A percentile compares a stretch with the other conserved stretches of the same genome.
Conservation (phyloP, 2,797 vertebrate species). For the Semotilus atromaculatus region DNA sequence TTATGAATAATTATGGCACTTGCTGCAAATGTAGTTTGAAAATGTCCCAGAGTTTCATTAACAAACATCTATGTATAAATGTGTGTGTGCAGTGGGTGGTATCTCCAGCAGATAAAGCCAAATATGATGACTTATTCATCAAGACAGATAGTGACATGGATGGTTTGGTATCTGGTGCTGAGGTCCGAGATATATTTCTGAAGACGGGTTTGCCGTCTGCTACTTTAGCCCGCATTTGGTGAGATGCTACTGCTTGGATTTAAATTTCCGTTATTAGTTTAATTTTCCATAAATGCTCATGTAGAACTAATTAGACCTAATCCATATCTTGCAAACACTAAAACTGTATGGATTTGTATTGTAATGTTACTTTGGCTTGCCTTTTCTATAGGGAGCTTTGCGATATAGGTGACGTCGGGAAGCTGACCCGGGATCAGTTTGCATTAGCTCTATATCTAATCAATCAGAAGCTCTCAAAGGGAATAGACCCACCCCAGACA, state of each 20-base stretch:
- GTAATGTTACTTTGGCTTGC: constrained; percentile 52
- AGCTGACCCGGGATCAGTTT: constrained; percentile 96
- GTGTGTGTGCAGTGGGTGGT: constrained; percentile 89
- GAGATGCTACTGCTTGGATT: constrained; percentile 54
- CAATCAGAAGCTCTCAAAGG: constrained; percentile 92
- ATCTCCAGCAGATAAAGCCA: constrained; percentile 88
- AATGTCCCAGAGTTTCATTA: neutral
- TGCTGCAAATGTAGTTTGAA: neutral
- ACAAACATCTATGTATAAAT: constrained; percentile 18
- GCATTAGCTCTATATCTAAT: constrained; percentile 95
- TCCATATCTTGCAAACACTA: neutral
- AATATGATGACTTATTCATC: constrained; percentile 93
- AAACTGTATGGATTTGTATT: neutral
- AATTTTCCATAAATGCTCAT: constrained; percentile 4
- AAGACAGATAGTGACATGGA: constrained; percentile 96
- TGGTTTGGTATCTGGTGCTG: constrained; percentile 93
- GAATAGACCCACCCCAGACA: constrained; percentile 90
- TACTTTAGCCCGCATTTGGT: constrained; percentile 96
- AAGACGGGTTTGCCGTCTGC: constrained; percentile 93
- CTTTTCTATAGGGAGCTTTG: constrained; percentile 88
- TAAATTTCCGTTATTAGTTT: neutral
- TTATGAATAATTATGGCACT: neutral
- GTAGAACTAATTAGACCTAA: neutral
- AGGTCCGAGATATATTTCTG: constrained; percentile 95
- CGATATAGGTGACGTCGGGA: constrained; percentile 93